Evolutionary conservation across 2,113 vertebrate species (phyloP).

Genomic region (Holacanthus passer): DNA sequence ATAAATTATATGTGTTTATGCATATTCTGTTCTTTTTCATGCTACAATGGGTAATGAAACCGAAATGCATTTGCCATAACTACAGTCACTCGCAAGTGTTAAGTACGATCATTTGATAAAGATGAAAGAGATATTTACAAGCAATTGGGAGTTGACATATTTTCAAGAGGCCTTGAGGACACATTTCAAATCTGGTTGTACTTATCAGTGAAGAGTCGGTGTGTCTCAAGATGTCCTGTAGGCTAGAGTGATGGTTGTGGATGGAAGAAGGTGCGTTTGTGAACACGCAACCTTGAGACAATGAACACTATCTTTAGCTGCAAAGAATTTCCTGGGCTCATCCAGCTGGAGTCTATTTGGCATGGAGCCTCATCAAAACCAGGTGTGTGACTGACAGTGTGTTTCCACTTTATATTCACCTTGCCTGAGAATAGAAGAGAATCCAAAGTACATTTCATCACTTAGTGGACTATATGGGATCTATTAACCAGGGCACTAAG

Average conservation of each 20-base stretch:
- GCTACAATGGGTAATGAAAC: background rate
- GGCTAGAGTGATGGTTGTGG: constrained; percentile 53
- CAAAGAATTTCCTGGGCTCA: constrained; percentile 82
- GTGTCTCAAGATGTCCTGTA: constrained; percentile 44
- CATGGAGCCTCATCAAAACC: constrained; percentile 75
- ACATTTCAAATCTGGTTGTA: constrained; percentile 42
- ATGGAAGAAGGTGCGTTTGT: constrained; percentile 69
- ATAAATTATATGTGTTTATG: background rate
- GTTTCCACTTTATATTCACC: constrained; percentile 62
- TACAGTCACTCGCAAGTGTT: constrained; percentile 12
- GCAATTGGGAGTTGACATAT: constrained; percentile 21
- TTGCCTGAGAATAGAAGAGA: constrained; percentile 27
- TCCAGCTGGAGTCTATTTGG: constrained; percentile 80
- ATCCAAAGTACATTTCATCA: constrained; percentile 40
- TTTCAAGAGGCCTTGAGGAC: constrained; percentile 39
- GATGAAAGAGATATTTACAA: constrained; percentile 45
- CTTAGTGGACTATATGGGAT: background rate
- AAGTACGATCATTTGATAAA: constrained; percentile 28
- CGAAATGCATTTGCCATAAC: background rate
- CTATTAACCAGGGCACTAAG: constrained; percentile 5
- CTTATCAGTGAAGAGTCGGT: constrained; percentile 40
- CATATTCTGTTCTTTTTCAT: background rate
- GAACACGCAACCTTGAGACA: constrained; percentile 71
- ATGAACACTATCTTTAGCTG: constrained; percentile 77
- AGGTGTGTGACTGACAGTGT: constrained; percentile 71